Conservation (phyloP, 2,888 invertebrate genomes). For the Drosophila prolongata region DNA sequence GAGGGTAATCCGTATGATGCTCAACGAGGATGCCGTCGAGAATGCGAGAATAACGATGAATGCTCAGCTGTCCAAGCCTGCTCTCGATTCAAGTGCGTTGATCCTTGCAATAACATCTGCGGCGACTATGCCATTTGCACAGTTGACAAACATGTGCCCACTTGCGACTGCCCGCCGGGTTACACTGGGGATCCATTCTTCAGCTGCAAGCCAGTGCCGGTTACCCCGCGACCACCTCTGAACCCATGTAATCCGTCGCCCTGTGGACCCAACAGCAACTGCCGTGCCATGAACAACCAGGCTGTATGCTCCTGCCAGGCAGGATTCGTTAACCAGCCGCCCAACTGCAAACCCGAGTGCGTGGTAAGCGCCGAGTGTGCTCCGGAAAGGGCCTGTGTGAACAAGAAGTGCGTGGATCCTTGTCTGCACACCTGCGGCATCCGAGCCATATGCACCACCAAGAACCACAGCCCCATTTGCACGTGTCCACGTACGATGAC, state of each 20-base stretch:
- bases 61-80: conserved; percentile 91
- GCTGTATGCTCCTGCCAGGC: conserved; percentile 94
- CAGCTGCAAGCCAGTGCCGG: conserved; percentile 87
- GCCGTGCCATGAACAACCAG: conserved; percentile 91
- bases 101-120: conserved; percentile 94
- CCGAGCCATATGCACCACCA: conserved; percentile 92
- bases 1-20: conserved; percentile 93
- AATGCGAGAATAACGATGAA: conserved; percentile 92
- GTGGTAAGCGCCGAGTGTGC: conserved; percentile 95
- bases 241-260: conserved; percentile 94
- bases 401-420: conserved; percentile 94
- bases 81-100: conserved; percentile 92
- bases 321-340: conserved; percentile 91
- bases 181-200: conserved; percentile 93
- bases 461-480: conserved; percentile 94
- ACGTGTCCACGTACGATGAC: conserved; percentile 93
- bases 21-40: conserved; percentile 88
- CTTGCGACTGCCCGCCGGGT: conserved; percentile 90
- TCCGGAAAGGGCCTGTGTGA: conserved; percentile 91
- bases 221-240: conserved; percentile 83
- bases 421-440: conserved; percentile 95
- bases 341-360: conserved; percentile 93
- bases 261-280: conserved; percentile 95
- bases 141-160: conserved; percentile 91
- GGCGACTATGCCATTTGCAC: conserved; percentile 92